Percentiles rank a stretch among this genome's conserved stretches.
Evolutionary conservation across 2,888 invertebrate species (phyloP).

Genomic region (Tenthredo distinguenda): DNA sequence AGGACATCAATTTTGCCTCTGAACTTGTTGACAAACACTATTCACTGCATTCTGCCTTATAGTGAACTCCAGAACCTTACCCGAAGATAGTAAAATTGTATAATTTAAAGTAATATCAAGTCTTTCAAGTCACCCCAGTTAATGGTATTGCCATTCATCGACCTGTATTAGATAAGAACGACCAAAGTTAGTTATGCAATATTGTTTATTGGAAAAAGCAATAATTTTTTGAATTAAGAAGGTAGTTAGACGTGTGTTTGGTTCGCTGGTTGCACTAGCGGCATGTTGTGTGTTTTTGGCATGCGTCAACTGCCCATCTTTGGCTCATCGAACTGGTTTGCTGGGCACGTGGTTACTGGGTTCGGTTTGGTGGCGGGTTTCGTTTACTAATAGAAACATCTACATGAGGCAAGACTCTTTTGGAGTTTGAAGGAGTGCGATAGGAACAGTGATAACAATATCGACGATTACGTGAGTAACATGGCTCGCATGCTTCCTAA

Average conservation of each 20-base stretch:
- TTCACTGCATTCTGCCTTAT: no score
- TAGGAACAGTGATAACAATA: slow-evolving; percentile 74
- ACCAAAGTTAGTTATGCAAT: slow-evolving; percentile 34
- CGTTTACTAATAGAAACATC: slow-evolving; percentile 81
- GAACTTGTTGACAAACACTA: no score
- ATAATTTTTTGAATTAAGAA: slow-evolving; percentile 36
- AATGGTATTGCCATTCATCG: neutral
- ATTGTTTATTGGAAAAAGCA: neutral
- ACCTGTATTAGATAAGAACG: slow-evolving; percentile 56
- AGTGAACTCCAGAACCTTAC: no score
- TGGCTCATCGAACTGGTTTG: slow-evolving; percentile 71
- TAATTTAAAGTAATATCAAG: no score
- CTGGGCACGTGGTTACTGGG: slow-evolving; percentile 69
- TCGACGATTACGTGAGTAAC: slow-evolving; percentile 74
- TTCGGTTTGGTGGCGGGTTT: slow-evolving; percentile 67
- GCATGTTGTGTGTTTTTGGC: slow-evolving; percentile 78
- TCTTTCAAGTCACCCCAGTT: neutral
- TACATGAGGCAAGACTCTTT: slow-evolving; percentile 82
- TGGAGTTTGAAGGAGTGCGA: slow-evolving; percentile 79
- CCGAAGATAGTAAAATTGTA: no score
- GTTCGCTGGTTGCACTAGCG: slow-evolving; percentile 75
- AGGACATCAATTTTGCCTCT: no score
- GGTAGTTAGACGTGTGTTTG: slow-evolving; percentile 71
- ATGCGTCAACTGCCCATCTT: slow-evolving; percentile 74
- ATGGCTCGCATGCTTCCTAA: slow-evolving; percentile 20